Conservation (phyloP, 2,113 vertebrate genomes). For the Spermophilus dauricus region DNA sequence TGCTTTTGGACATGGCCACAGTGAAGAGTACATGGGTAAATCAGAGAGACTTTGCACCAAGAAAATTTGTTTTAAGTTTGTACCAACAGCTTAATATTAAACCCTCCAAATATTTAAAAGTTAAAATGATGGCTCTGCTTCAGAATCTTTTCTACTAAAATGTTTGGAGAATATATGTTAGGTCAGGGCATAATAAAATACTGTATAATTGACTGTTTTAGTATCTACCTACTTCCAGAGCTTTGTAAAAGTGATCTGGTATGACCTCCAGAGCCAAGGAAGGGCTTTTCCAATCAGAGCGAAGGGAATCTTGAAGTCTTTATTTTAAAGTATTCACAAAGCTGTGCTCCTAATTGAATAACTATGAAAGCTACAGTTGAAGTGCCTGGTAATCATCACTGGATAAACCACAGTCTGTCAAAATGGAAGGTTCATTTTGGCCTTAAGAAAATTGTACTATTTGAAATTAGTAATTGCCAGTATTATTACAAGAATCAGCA, state of each 20-base stretch:
- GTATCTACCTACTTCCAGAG: background rate
- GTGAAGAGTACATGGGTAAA: background rate
- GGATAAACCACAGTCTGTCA: conserved; percentile 33
- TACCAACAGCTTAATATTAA: background rate
- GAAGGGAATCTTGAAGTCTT: background rate
- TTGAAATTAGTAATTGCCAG: background rate
- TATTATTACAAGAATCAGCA: conserved; percentile 5
- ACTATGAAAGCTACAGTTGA: background rate
- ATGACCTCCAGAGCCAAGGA: background rate
- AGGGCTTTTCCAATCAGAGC: background rate
- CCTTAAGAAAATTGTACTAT: conserved; percentile 7
- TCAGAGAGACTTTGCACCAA: background rate
- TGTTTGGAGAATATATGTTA: background rate
- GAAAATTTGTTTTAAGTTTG: background rate
- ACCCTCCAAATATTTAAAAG: background rate
- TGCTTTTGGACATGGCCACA: background rate
- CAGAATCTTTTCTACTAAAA: background rate
- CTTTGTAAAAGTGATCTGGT: background rate
- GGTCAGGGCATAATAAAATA: background rate
- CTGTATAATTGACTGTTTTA: background rate
- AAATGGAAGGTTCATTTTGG: conserved; percentile 21
- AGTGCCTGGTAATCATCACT: background rate
- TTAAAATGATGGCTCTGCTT: background rate
- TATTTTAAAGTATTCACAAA: background rate
- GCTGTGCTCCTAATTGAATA: background rate